Evolutionary conservation across 23 tunicate species (phyloP), one percentile per base, ranked within the genome.

Genomic region (Trididemnum clinides): DNA sequence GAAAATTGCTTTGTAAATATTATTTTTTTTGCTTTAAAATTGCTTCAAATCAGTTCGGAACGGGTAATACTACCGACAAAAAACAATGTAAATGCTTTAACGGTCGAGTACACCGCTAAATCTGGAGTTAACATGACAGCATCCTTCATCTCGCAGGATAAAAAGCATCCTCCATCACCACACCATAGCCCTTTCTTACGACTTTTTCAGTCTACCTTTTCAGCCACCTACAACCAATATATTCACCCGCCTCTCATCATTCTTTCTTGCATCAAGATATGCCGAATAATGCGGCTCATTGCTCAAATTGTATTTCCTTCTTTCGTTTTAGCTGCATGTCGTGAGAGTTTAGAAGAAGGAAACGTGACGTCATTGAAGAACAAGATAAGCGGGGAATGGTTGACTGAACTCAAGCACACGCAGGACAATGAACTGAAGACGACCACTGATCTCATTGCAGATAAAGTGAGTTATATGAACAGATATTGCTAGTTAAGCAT

Each of bases 401-500:
- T 94, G 76, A 80, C 94, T 25, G 90, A 89, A 23, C 20, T 89
- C 27, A 90, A 89, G 64, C 91, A 81, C 33, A 78, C 89, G 21
- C 98, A 93, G 64, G 92, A 88, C 6, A 85, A 91, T 44, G 90
- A 92, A 50, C 64, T 74, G 15, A 80, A 79, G n/a, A 82, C 84
- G 20, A 85, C 92, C 2, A 54, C 87, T 5, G 83, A 92, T 25
- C 82, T 86, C 5, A 89, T 88, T 64, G 86, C 70, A 19, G 91
- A 94, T 39, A 89, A 94, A 94, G 98, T 93, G 22, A 0, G 39
- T n/a, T n/a, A n/a, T n/a, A n/a, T n/a, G n/a, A n/a, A n/a, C n/a
- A n/a, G n/a, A n/a, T n/a, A n/a, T n/a, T n/a, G n/a, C n/a, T n/a
- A n/a, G n/a, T n/a, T n/a, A n/a, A n/a, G n/a, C n/a, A n/a, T n/a